These are phyloP conservation scores for Entomyzon cyanotis DNA, from an alignment of 2,113 vertebrate species.

Conservation along the genomic window DNA sequence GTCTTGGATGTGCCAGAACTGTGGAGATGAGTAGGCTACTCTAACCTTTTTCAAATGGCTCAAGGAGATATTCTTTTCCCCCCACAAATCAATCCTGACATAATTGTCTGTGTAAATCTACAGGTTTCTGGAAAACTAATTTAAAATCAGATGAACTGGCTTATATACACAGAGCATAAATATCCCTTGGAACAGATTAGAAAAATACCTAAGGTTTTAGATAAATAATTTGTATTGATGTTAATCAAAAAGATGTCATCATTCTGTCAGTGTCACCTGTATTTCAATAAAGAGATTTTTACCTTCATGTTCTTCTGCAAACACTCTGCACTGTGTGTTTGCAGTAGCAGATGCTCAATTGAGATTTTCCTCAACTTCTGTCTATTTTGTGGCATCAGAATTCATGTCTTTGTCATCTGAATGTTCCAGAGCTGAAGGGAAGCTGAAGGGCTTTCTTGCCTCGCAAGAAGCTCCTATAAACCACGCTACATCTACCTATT, in stretches of 20 bases:
- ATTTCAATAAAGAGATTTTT: neutral
- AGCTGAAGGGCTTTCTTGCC: neutral
- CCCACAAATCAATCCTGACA: neutral
- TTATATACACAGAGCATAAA: neutral
- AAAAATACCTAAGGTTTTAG: neutral
- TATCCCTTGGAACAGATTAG: neutral
- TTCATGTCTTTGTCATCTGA: neutral
- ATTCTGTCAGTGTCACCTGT: neutral
- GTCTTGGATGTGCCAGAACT: neutral
- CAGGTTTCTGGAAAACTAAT: neutral
- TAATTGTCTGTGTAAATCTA: neutral
- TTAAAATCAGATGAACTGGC: neutral
- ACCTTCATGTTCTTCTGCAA: neutral
- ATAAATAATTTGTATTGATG: neutral
- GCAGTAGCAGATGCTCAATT: neutral
- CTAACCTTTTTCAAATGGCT: neutral
- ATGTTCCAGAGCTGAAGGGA: neutral
- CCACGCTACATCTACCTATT: neutral
- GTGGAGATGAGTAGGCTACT: neutral
- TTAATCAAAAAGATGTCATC: neutral
- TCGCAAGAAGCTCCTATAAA: neutral
- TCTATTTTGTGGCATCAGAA: neutral
- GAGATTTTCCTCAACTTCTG: neutral
- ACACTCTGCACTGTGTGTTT: neutral
- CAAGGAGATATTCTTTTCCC: neutral